Evolutionary conservation across 2,113 vertebrate species (phyloP).

Genomic region (Mustela nigripes): DNA sequence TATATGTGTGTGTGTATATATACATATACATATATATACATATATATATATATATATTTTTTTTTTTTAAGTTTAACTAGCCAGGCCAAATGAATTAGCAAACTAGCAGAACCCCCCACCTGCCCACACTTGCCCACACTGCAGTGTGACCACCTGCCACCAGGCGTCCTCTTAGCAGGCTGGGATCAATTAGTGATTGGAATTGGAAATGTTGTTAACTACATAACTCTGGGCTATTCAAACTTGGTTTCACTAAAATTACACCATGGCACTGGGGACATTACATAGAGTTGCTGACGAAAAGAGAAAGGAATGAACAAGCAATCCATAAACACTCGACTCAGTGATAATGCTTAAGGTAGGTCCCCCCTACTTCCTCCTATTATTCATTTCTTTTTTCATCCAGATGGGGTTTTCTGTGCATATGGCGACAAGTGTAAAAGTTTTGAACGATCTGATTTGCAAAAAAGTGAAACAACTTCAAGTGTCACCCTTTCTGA

Average conservation of each 20-base stretch:
- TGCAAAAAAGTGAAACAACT: not conserved
- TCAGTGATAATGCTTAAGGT: not conserved
- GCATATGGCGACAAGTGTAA: not conserved
- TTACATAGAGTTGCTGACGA: not conserved
- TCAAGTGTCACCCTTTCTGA: not conserved
- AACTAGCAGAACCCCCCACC: not conserved
- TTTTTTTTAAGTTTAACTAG: not conserved
- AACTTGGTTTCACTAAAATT: not conserved
- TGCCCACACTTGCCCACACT: not conserved
- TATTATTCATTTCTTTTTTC: not conserved
- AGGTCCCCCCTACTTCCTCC: not conserved
- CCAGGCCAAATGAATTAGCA: not conserved
- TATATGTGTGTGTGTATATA: too few relatives aligned
- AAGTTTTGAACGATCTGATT: not conserved
- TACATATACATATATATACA: too few relatives aligned
- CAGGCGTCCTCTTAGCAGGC: not conserved
- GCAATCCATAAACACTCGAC: not conserved
- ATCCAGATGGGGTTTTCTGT: not conserved
- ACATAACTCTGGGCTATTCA: not conserved
- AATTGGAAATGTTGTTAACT: not conserved
- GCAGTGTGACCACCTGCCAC: not conserved
- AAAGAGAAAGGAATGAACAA: not conserved
- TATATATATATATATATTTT: too few relatives aligned
- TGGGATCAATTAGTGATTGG: not conserved
- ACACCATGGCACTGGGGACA: not conserved